phyloP scores from a whole-genome alignment of 2,797 vertebrate genomes.

The Sebastes minor region DNA sequence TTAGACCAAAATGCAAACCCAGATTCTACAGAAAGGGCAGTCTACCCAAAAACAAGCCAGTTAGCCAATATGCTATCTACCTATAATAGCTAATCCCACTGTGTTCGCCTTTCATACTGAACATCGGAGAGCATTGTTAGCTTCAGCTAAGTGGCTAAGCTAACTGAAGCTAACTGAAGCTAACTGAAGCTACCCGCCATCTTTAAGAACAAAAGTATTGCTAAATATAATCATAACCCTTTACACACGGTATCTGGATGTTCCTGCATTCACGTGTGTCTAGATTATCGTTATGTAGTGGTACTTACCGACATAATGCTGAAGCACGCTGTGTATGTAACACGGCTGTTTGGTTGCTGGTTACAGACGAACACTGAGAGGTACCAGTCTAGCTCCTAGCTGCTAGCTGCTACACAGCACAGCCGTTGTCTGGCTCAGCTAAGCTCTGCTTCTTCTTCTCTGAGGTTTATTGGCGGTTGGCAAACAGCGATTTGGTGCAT shows the following conservation, averaged over 20 bases:
- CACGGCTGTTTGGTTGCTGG: neutral
- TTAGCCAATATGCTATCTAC: neutral
- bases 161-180: slow-evolving; percentile 23
- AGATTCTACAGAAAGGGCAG: accelerated
- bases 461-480: too few species aligned
- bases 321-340: neutral
- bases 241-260: accelerated
- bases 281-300: accelerated
- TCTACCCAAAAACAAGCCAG: neutral
- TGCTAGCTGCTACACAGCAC: neutral
- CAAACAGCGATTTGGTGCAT: too few species aligned
- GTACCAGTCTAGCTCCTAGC: neutral
- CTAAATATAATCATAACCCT: neutral
- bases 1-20: accelerated
- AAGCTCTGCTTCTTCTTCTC: too few species aligned
- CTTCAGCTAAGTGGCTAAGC: slow-evolving; percentile 36
- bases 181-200: slow-evolving; percentile 67
- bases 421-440: neutral
- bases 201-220: slow-evolving; percentile 46
- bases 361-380: neutral
- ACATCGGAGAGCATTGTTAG: neutral
- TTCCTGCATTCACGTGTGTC: accelerated
- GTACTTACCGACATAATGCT: slow-evolving; percentile 71
- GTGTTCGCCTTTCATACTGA: neutral
- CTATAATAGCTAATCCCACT: neutral